Percentiles rank a stretch among this genome's conserved stretches.
These are phyloP conservation scores for Hemaris fuciformis DNA, from an alignment of 2,888 invertebrate genomes.

Conservation along the genomic window DNA sequence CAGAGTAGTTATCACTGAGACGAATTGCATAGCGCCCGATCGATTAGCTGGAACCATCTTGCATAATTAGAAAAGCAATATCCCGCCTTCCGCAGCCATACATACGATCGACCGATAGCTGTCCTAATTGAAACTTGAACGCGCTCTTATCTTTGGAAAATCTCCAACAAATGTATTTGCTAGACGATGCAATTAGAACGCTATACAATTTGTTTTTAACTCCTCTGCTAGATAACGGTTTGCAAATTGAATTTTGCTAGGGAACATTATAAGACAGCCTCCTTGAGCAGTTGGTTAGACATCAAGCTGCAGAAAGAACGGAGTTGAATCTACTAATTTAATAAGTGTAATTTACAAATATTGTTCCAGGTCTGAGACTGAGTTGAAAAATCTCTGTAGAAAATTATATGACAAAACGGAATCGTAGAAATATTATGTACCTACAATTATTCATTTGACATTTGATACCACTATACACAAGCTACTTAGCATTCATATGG, in stretches of 20 bases:
- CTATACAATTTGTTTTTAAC: slow-evolving; percentile 1
- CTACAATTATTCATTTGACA: too few relatives aligned
- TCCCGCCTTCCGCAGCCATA: slow-evolving; percentile 44
- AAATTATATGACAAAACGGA: too few relatives aligned
- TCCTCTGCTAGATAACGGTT: not conserved
- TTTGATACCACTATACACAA: too few relatives aligned
- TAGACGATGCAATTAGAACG: slow-evolving; percentile 5
- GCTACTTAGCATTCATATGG: too few relatives aligned
- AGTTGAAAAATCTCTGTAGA: too few relatives aligned
- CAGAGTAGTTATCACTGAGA: slow-evolving; percentile 34
- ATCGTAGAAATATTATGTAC: too few relatives aligned
- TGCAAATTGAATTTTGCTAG: not conserved
- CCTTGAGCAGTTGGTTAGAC: too few relatives aligned
- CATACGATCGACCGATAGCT: slow-evolving; percentile 45
- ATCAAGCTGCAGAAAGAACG: too few relatives aligned
- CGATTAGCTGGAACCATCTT: slow-evolving; percentile 27
- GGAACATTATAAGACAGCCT: too few relatives aligned
- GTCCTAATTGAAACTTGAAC: slow-evolving; percentile 54
- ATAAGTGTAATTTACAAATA: too few relatives aligned
- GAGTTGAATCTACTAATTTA: too few relatives aligned
- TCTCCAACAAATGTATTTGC: slow-evolving; percentile 25
- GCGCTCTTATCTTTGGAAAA: slow-evolving; percentile 42
- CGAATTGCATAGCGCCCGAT: slow-evolving; percentile 35
- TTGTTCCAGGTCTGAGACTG: too few relatives aligned
- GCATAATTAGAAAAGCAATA: slow-evolving; percentile 58